Evolutionary conservation across 2,797 vertebrate species (phyloP).

Genomic region (Phrynocephalus guinanensis): DNA sequence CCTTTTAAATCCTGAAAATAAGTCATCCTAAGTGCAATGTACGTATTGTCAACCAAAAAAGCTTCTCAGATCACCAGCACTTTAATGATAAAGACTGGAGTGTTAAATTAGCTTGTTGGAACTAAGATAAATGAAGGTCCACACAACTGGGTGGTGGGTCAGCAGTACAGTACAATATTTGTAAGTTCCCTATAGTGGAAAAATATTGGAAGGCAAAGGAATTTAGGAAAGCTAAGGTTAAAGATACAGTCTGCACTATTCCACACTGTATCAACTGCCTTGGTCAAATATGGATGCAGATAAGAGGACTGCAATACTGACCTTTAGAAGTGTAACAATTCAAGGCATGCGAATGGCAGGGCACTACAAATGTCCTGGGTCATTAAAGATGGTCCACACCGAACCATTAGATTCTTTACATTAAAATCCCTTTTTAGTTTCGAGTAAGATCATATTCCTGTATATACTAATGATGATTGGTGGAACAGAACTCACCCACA

Average conservation of each 20-base stretch:
- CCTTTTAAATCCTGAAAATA: slow-evolving; percentile 33
- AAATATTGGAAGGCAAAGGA: neutral
- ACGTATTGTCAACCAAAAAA: slow-evolving; percentile 29
- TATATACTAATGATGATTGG: slow-evolving; percentile 14
- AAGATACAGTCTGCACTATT: neutral
- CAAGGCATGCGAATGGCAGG: neutral
- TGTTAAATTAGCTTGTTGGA: slow-evolving; percentile 51
- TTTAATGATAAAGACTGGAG: neutral
- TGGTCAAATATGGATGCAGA: slow-evolving; percentile 15
- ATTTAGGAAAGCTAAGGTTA: neutral
- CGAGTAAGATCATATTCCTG: slow-evolving; percentile 22
- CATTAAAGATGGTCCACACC: neutral
- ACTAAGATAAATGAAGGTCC: neutral
- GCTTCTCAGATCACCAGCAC: slow-evolving; percentile 5
- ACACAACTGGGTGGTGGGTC: slow-evolving; percentile 40
- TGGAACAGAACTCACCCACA: slow-evolving; percentile 44
- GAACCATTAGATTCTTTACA: slow-evolving; percentile 12
- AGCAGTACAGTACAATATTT: slow-evolving; percentile 49
- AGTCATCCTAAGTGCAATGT: neutral
- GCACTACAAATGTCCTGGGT: neutral
- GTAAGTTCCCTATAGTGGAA: neutral
- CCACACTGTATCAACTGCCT: neutral
- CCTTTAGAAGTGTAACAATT: neutral
- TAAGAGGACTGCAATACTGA: neutral
- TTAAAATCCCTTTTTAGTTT: slow-evolving; percentile 3